Base-by-base conservation (phyloP, 2,888 invertebrate genomes). In the Apeira syringaria region DNA sequence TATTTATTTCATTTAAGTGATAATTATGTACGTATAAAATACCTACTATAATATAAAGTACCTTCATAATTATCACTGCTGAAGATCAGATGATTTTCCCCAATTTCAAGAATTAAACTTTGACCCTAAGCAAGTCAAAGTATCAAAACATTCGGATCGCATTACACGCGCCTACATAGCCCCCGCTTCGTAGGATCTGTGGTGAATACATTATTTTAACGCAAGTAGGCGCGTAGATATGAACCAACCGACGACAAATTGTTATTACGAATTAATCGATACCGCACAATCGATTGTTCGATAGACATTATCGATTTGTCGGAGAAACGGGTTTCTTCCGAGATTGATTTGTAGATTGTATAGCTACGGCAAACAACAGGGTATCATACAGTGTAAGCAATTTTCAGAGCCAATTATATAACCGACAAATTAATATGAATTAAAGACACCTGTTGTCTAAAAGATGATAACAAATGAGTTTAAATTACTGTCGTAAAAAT, bases 241-340 rank as follows among this genome's bases (percentile, higher is more conserved):
- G 75, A 80, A 64, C 67, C 71, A 77, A 78, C 67, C 71, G 78
- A 78, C 83, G 86, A 87, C 87, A 87, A 87, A 86, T 85, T 79
- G 82, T 79, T 85, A 85, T 85, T 78, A 81, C 80, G 64, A 72
- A 82, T 78, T 86, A 85, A 86, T 87, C 81, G 80, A 81, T 80
- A 62, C 64, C 10, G 20, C 27, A 7, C 7, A 15, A 43, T 43
- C 36, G 44, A 44, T 38, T 43, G 37, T 42, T 30, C 8, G 11
- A 7, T 7, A 20, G 33, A n/a, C 30, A 45, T 28, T 33, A 53
- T 40, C 44, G 47, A 47, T 52, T 43, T 41, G 47, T 40, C 26
- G 32, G 47, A 47, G 40, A 39, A 47, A 39, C 50, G 9, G 36
- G 48, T 25, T 42, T 31, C 34, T 38, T 34, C 31, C 33, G 26